Percentiles rank a stretch among this genome's conserved stretches.
Evolutionary conservation across 2,888 invertebrate genomes (phyloP).

Genomic region (Drosophila neoperkinsi): DNA sequence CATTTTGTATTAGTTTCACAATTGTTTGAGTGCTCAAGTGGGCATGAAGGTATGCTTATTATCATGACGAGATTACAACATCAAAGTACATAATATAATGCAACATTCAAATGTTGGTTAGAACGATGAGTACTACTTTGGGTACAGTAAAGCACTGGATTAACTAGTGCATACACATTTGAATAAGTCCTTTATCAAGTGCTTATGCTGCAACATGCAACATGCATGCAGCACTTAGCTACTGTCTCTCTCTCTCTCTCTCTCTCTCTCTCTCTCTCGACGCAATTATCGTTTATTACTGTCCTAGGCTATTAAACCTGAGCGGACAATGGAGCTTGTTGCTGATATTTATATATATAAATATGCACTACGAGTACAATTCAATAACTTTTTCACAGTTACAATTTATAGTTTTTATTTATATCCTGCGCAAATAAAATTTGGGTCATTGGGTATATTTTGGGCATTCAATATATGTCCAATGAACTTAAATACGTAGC

Average conservation of each 20-base stretch:
- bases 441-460: not conserved
- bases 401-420: not conserved
- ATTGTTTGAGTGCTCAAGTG: conserved; percentile 43
- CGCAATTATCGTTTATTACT: conserved; percentile 4
- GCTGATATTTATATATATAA: conserved; percentile 21
- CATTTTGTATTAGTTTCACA: conserved; percentile 59
- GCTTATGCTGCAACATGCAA: not conserved
- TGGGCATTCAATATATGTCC: not conserved
- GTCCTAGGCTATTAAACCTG: conserved; percentile 10
- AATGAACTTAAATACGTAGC: not conserved
- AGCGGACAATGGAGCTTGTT: not conserved
- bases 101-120: conserved; percentile 12
- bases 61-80: conserved; percentile 25
- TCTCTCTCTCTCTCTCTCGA: not conserved
- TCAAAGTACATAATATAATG: not conserved
- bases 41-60: conserved; percentile 22
- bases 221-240: not conserved
- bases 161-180: not conserved
- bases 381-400: conserved; percentile 37
- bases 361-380: conserved; percentile 46
- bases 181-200: not conserved
- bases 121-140: not conserved
- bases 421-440: not conserved
- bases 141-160: not conserved
- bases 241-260: no score